These are phyloP conservation scores for Neolamprologus caudopunctatus DNA, from an alignment of 2,113 vertebrate genomes.

Conservation along the genomic window DNA sequence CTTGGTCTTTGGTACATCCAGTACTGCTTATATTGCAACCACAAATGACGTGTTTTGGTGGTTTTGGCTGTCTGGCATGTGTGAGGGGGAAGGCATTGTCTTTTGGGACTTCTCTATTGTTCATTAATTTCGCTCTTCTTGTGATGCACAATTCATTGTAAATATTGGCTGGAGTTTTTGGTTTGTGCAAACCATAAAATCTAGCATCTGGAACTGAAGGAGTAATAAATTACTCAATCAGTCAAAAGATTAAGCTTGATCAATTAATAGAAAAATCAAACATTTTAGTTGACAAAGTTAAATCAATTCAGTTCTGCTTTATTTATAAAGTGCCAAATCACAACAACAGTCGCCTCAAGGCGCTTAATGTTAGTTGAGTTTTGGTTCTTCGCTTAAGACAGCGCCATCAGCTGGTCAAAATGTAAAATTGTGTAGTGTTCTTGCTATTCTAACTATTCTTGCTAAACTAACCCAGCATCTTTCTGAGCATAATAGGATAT, in stretches of 20 bases:
- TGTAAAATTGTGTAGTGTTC: neutral
- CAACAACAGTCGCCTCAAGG: neutral
- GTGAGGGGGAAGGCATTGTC: constrained; percentile 2
- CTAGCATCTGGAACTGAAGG: neutral
- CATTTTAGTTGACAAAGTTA: neutral
- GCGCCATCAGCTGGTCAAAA: neutral
- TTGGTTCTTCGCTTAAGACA: neutral
- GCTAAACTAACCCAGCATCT: neutral
- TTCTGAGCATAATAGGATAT: neutral
- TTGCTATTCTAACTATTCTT: neutral
- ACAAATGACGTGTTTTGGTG: neutral
- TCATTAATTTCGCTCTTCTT: neutral
- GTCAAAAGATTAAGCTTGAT: neutral
- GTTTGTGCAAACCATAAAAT: neutral
- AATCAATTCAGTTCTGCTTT: neutral
- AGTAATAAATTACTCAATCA: neutral
- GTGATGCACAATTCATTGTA: neutral
- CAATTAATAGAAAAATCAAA: neutral
- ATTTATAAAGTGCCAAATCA: neutral
- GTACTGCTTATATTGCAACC: constrained; percentile 15
- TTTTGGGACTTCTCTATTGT: neutral
- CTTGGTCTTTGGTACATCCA: neutral
- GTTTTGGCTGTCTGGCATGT: neutral
- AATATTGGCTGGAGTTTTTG: neutral
- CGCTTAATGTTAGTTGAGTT: neutral